Evolutionary conservation across 2,113 vertebrate species (phyloP), one percentile per base, ranked within the genome.

Genomic region (Phrynosoma blainvillii): DNA sequence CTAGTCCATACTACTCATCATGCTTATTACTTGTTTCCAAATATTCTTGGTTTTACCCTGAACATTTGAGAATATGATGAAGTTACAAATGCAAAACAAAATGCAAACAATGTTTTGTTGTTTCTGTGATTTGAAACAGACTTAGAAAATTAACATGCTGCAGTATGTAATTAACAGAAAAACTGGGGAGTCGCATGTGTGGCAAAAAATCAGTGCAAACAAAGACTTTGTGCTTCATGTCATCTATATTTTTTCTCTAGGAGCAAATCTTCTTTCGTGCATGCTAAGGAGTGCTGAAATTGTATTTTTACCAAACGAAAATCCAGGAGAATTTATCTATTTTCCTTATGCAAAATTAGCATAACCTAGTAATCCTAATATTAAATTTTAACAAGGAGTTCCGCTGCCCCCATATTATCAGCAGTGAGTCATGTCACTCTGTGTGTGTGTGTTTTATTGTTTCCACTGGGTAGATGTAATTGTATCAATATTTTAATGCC

Each of bases 401-500:
- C 96, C 94, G 95, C 92, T 92, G 91, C 93, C 95, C 92, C 88
- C 84, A 32, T 93, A 94, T 93, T 94, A 95, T 94, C 94, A 94
- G 93, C 93, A 95, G 75, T 90, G 89, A 95, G 92, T 92, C 95
- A 94, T 92, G 96, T 95, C 96, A 95, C 92, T 87, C 91, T 96
- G 18, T 68, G 66, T 68, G 66, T 68, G 23, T 9, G 25, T 68
- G 66, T 68, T 97, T 97, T 97, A 97, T 96, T 95, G 94, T 93
- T 96, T 95, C 90, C 30, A 91, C 92, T 95, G 92, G 84, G 94
- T 96, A 96, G 96, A 95, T 96, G 95, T 97, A 97, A 98, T 98
- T 97, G 96, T 97, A 97, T 97, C 96, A 97, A 96, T 97, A 97
- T 97, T 97, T 97, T 97, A 97, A 97, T 96, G 94, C 93, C 95